phyloP scores from a whole-genome alignment of 2,113 vertebrate genomes.

The Sander lucioperca region DNA sequence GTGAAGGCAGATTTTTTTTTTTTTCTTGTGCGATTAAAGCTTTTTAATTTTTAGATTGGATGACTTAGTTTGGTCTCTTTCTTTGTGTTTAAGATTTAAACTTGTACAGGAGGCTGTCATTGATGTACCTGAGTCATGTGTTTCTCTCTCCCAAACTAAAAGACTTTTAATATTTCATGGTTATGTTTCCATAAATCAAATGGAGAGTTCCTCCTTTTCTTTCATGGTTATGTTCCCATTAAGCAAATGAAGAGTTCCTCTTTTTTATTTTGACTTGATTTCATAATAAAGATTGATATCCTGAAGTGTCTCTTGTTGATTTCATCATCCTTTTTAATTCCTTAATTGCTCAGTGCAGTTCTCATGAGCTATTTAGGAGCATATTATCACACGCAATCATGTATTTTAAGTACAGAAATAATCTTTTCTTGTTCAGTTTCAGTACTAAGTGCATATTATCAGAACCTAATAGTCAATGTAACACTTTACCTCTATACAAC shows the following conservation, averaged over 20 bases:
- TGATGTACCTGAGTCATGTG: constrained; percentile 46
- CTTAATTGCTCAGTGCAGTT: not conserved
- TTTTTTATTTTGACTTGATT: constrained; percentile 83
- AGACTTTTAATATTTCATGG: constrained; percentile 74
- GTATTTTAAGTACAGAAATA: not conserved
- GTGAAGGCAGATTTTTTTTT: constrained; percentile 59
- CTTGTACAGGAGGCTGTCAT: constrained; percentile 55
- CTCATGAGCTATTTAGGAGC: not conserved
- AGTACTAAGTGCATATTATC: not conserved
- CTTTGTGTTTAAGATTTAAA: constrained; percentile 66
- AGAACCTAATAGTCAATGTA: not conserved
- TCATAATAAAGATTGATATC: constrained; percentile 87
- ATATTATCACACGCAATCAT: not conserved
- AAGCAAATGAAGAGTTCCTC: constrained; percentile 69
- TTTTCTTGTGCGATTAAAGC: constrained; percentile 36
- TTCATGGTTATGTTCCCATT: constrained; percentile 68
- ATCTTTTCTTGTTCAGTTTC: not conserved
- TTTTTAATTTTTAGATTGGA: constrained; percentile 64
- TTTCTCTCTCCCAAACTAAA: constrained; percentile 52
- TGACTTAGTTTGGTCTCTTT: constrained; percentile 70
- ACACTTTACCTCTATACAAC: not conserved
- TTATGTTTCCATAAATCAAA: constrained; percentile 71
- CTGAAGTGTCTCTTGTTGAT: not conserved
- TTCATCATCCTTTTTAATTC: not conserved
- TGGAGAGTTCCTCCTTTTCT: constrained; percentile 65